These are phyloP conservation scores for Kryptopterus vitreolus DNA, from an alignment of 2,797 vertebrate species.

Conservation along the genomic window DNA sequence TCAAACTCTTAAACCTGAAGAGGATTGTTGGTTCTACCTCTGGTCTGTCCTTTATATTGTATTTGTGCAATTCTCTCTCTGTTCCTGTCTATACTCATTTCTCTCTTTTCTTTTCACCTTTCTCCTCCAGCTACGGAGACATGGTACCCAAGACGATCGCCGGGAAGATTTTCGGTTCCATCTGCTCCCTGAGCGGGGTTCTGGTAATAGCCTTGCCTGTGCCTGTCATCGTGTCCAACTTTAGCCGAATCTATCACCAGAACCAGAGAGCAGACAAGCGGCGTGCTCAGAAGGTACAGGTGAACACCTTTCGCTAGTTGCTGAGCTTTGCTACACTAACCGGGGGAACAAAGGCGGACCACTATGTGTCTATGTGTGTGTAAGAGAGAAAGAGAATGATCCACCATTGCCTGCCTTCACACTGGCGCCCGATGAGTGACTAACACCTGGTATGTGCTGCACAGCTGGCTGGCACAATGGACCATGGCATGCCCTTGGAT, in stretches of 20 bases:
- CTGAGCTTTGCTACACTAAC: slow-evolving; percentile 45
- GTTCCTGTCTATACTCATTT: background rate
- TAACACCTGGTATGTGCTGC: slow-evolving; percentile 52
- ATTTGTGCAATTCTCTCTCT: slow-evolving; percentile 19
- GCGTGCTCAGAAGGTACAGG: slow-evolving; percentile 90
- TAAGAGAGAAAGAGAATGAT: slow-evolving; percentile 35
- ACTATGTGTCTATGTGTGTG: slow-evolving; percentile 31
- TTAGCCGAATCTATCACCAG: slow-evolving; percentile 98
- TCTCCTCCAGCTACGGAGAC: slow-evolving; percentile 86
- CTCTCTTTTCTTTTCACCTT: slow-evolving; percentile 20
- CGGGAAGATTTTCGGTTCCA: slow-evolving; percentile 98
- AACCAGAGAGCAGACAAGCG: slow-evolving; percentile 97
- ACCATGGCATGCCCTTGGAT: slow-evolving; percentile 46
- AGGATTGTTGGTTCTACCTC: background rate
- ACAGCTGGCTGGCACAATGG: slow-evolving; percentile 41
- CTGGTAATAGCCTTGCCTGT: slow-evolving; percentile 96
- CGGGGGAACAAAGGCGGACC: slow-evolving; percentile 44
- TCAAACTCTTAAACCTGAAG: background rate
- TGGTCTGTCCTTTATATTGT: background rate
- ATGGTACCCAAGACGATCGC: slow-evolving; percentile 99
- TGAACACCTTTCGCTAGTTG: slow-evolving; percentile 51
- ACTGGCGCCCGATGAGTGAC: slow-evolving; percentile 37
- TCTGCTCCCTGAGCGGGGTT: slow-evolving; percentile 96
- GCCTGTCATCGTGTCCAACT: slow-evolving; percentile 98
- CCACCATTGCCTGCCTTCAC: slow-evolving; percentile 16